Evolutionary conservation across 2,888 invertebrate genomes (phyloP).

Genomic region (Ormyrus rosae): DNA sequence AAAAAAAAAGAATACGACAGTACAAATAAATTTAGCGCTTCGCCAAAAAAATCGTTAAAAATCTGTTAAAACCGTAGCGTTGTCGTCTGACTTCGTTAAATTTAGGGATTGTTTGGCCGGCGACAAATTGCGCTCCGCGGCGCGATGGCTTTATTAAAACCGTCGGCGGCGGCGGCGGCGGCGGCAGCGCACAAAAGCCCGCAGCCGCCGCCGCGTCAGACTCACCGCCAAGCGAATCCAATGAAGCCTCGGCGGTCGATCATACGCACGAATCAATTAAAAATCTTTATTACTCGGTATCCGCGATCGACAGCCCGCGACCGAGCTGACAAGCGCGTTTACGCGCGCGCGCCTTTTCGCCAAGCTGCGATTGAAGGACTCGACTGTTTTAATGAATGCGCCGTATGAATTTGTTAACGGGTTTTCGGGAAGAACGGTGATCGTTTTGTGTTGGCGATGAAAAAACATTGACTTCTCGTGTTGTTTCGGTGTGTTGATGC

Average conservation of each 20-base stretch:
- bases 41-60: neutral
- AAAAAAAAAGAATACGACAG: neutral
- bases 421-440: too few relatives aligned
- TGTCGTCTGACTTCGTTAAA: constrained; percentile 9
- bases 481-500: too few relatives aligned
- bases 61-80: constrained; percentile 12
- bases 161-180: constrained; percentile 24
- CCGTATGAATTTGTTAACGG: too few relatives aligned
- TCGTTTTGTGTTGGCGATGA: too few relatives aligned
- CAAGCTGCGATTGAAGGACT: too few relatives aligned
- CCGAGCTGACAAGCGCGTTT: too few relatives aligned
- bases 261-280: constrained; percentile 23
- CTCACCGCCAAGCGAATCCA: constrained; percentile 8
- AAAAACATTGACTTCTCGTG: too few relatives aligned
- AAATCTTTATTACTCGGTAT: constrained; percentile 9
- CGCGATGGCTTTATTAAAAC: constrained; percentile 63
- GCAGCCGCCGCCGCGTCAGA: neutral
- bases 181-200: constrained; percentile 49
- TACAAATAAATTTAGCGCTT: neutral
- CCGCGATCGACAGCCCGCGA: too few relatives aligned
- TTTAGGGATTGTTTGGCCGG: constrained; percentile 4
- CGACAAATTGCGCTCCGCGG: constrained; percentile 58
- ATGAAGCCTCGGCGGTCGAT: constrained; percentile 14
- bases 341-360: too few relatives aligned
- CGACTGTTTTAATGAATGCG: too few relatives aligned